These are phyloP conservation scores for Poecilia latipinna DNA, from an alignment of 2,113 vertebrate species.

Conservation along the genomic window DNA sequence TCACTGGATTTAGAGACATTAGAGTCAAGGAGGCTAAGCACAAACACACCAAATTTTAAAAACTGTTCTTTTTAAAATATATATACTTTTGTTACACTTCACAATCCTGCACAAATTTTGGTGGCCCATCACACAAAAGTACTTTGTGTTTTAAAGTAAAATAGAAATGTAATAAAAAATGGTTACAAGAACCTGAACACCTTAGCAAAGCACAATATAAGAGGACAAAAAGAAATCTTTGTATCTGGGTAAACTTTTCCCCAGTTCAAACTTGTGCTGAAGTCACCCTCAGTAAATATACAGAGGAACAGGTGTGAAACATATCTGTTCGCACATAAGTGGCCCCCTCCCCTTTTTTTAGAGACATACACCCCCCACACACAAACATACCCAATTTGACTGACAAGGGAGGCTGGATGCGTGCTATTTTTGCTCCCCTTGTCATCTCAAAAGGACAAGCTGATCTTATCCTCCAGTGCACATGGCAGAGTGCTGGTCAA, in stretches of 20 bases:
- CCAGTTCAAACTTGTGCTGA: constrained; percentile 44
- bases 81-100: neutral
- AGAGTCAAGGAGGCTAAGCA: neutral
- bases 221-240: constrained; percentile 30
- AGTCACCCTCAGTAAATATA: constrained; percentile 60
- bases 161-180: neutral
- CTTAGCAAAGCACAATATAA: neutral
- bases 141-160: neutral
- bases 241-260: constrained; percentile 57
- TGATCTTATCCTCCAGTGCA: constrained; percentile 79
- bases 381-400: constrained; percentile 78
- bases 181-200: neutral
- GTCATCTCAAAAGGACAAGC: constrained; percentile 84
- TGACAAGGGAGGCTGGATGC: constrained; percentile 90
- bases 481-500: constrained; percentile 68
- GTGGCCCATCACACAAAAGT: neutral
- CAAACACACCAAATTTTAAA: neutral
- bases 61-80: no score
- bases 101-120: neutral
- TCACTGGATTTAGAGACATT: neutral
- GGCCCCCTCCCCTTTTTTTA: constrained; percentile 24
- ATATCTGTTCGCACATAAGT: constrained; percentile 65
- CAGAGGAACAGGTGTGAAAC: constrained; percentile 72
- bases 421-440: constrained; percentile 92
- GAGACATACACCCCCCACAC: constrained; percentile 47